Evolutionary conservation across 2,888 invertebrate genomes (phyloP), one percentile per base, ranked within the genome.

Genomic region (Vesta saturnalis): DNA sequence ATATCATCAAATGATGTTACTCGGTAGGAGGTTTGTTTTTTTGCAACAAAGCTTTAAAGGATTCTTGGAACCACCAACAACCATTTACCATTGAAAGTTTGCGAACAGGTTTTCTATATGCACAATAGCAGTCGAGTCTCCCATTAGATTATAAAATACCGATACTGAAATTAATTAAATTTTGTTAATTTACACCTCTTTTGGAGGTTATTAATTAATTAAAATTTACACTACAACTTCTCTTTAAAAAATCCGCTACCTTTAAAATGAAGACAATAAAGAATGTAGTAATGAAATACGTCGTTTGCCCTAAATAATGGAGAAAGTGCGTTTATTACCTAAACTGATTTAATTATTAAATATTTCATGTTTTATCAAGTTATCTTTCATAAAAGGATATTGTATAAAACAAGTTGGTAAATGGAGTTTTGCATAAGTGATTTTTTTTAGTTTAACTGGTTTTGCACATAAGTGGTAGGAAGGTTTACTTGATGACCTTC

Each of bases 391-490:
- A 56, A 10, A 30, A 22, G 49, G 49, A 49, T 19, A 21, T n/a
- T 30, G 30, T 10, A 39, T 19, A 30, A 35, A 55, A 62, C 55
- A 19, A 30, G 18, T 35, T 47, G n/a, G 58, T 16, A 1, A 61
- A 14, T n/a, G n/a, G 49, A 56, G 15, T 56, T 56, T 35, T 30
- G 35, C 56, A 56, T 47, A 46, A 56, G 55, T 18, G 18, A 30
- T 46, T 19, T 59, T 22, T 21, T 46, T 59, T 59, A 18, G 21
- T 56, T 19, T 19, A 52, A 52, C 52, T 52, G 52, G 52, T 52
- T 52, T 52, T 61, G 52, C 61, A 43, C n/a, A 39, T 55, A 35
- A 55, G 56, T n/a, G n/a, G n/a, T 56, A 62, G 62, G 47, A 62
- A 18, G 30, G 35, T 46, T 22, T 23, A 54, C 62, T 62, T 56